A percentile compares a stretch with the other conserved stretches of the same genome.
Conservation (phyloP, 2,113 vertebrate species). For the Scalopus aquaticus region DNA sequence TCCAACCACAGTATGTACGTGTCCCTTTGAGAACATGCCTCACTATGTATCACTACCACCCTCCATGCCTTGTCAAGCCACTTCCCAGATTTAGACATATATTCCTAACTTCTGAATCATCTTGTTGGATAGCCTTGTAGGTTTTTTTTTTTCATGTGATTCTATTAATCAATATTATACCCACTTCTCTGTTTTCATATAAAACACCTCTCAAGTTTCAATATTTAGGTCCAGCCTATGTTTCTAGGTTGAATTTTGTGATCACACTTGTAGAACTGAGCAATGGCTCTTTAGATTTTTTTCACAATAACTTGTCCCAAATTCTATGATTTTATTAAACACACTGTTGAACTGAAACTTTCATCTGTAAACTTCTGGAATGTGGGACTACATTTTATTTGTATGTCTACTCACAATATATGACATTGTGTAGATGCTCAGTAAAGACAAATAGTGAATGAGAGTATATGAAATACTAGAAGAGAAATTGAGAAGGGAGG, state of each 20-base stretch:
- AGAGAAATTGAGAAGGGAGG: neutral
- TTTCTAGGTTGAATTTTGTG: neutral
- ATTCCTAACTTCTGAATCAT: neutral
- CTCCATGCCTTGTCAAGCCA: neutral
- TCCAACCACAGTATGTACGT: neutral
- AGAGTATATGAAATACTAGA: neutral
- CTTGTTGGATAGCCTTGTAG: neutral
- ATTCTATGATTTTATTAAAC: neutral
- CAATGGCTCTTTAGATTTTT: neutral
- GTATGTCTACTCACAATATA: neutral
- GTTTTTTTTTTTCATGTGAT: neutral
- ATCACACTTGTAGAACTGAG: neutral
- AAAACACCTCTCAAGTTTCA: neutral
- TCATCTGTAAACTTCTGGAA: neutral
- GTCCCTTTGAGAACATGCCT: neutral
- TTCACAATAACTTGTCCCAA: neutral
- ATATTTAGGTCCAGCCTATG: neutral
- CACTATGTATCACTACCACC: fast-evolving
- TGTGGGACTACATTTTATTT: neutral
- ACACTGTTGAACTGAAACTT: neutral
- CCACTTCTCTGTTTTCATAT: neutral
- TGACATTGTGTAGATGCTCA: neutral
- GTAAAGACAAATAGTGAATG: neutral
- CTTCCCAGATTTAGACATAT: neutral
- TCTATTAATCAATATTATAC: neutral